Evolutionary conservation across 1,140 invertebrate genomes (phyloP), one percentile per base, ranked within the genome.

Genomic region (Amyelois transitella): DNA sequence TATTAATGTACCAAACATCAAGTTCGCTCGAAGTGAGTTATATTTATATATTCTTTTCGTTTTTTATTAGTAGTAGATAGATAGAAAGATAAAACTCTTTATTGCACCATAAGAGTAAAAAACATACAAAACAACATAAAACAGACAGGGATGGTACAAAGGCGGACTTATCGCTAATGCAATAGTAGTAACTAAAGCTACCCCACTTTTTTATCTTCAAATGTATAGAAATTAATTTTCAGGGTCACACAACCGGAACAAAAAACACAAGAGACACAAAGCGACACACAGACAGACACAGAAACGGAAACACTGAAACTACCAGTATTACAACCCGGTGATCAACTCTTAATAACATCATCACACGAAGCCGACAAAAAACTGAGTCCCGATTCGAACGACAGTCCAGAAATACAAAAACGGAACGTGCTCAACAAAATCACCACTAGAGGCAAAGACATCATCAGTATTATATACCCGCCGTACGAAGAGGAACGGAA

Each of bases 341-440:
- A 93, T 81, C 72, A 89, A 21, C 65, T 92, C 6, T 69, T 92
- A 14, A 90, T 92, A 21, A 10, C 51, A 75, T 89, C 0, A 74
- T 78, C 10, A 57, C 32, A 38, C 2, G 32, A 38, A 2, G 62
- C n/a, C 19, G 58, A 18, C 64, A 57, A 58, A 0, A n/a, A n/a
- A n/a, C n/a, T n/a, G n/a, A 72, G 70, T 2, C 18, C 66, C 72
- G 0, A 63, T 69, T 8, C 76, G 83, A 12, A 47, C 77, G 10
- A 90, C 91, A 57, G 77, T 86, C 54, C 75, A 90, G 91, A 92
- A 43, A 61, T 90, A 47, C 92, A 94, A 50, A 90, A 92, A 57
- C 92, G 92, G 65, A 94, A 93, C 64, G 77, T 94, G 18, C 86
- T 95, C 14, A 89, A 91, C 48, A 92, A 91, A 62, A 89, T 94